Conservation (phyloP, 1,140 invertebrate species). For the Drosophila trapezifrons region DNA sequence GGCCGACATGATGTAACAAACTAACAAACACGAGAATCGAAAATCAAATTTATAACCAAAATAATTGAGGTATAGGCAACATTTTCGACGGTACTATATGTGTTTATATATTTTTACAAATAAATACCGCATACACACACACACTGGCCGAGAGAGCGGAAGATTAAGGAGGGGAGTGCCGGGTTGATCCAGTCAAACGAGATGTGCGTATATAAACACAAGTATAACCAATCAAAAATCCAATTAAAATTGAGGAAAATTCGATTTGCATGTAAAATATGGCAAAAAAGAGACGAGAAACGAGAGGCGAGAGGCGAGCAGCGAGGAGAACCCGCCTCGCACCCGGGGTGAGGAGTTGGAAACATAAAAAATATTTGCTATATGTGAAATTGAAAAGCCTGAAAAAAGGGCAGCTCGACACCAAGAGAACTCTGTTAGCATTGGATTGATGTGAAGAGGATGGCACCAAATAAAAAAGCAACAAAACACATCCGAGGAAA, state of each 20-base stretch:
- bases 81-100: conserved; percentile 28
- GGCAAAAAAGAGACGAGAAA: conserved; percentile 60
- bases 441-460: conserved; percentile 67
- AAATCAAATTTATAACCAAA: conserved; percentile 59
- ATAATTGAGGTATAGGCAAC: conserved; percentile 47
- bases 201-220: conserved; percentile 82
- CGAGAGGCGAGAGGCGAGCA: conserved; percentile 22
- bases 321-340: conserved; percentile 13
- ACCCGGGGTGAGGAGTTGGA: conserved; percentile 20
- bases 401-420: conserved; percentile 74
- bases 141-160: neutral
- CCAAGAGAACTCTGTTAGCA: conserved; percentile 55
- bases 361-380: conserved; percentile 81
- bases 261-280: conserved; percentile 84
- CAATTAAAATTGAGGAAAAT: conserved; percentile 84
- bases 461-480: conserved; percentile 31
- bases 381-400: conserved; percentile 80
- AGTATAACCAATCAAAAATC: conserved; percentile 84
- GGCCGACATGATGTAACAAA: conserved; percentile 67
- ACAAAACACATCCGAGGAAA: conserved; percentile 27
- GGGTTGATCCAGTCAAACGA: conserved; percentile 49
- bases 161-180: conserved; percentile 5
- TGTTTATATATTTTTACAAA: conserved; percentile 40
- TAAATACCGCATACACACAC: conserved; percentile 38
- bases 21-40: conserved; percentile 48